Conservation (phyloP, 2,888 invertebrate genomes). For the Drosophila lutescens region DNA sequence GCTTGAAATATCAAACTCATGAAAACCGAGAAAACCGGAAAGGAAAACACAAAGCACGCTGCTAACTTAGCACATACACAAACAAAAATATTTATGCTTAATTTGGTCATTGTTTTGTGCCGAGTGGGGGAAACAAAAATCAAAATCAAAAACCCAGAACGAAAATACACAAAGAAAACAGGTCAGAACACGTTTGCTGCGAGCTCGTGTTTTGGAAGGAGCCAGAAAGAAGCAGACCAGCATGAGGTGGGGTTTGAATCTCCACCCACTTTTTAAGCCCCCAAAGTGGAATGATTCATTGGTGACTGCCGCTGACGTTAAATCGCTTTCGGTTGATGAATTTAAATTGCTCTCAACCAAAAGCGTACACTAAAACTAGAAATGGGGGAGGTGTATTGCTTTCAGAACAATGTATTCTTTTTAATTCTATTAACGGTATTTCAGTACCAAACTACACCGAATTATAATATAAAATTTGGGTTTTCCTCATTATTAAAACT, state of each 20-base stretch:
- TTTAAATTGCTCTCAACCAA: slow-evolving; percentile 31
- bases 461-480: too few relatives aligned
- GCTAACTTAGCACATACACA: slow-evolving; percentile 18
- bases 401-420: not conserved
- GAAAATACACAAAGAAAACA: slow-evolving; percentile 34
- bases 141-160: slow-evolving; percentile 1
- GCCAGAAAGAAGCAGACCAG: slow-evolving; percentile 1
- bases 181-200: slow-evolving; percentile 33
- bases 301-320: slow-evolving; percentile 23
- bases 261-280: slow-evolving; percentile 6
- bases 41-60: slow-evolving; percentile 30
- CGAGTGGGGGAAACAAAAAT: slow-evolving; percentile 1
- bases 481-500: too few relatives aligned
- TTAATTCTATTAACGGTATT: not conserved
- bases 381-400: not conserved
- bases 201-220: slow-evolving; percentile 9
- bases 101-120: slow-evolving; percentile 30
- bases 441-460: not conserved
- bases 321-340: slow-evolving; percentile 34
- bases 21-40: slow-evolving; percentile 51
- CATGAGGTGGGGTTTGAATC: slow-evolving; percentile 10
- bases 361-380: slow-evolving; percentile 11
- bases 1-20: slow-evolving; percentile 47
- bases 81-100: slow-evolving; percentile 32
- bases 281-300: slow-evolving; percentile 27